Evolutionary conservation across 1,140 invertebrate species (phyloP), one percentile per base, ranked within the genome.

Genomic region (Cotesia typhae): DNA sequence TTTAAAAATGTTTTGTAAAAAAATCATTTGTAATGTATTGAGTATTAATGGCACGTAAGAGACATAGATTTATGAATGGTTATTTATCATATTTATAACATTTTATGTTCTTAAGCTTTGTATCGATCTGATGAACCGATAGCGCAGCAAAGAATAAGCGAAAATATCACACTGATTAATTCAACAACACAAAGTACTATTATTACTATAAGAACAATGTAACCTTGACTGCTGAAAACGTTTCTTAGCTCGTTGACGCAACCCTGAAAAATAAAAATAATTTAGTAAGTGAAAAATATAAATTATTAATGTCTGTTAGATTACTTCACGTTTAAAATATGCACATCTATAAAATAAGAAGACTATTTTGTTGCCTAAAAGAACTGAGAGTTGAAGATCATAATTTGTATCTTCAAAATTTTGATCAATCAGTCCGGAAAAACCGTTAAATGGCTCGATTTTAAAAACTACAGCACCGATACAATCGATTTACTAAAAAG

Each of bases 71-170:
- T 9, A 28, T 59, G 57, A 28, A 59, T 59, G 57, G 3, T 20
- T 10, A 17, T 5, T 59, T 59, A 20, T 59, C 9, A 59, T 20
- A 4, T 17, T 59, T 59, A 20, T 59, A 9, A 59, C 20, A 4
- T 55, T 14, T 17, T 0, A 5, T 17, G 2, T 59, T 55, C 35
- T 90, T 91, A 93, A 86, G 90, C 91, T 84, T 93, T 93, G 83
- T 92, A 92, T 78, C 90, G 88, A 75, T 92, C 89, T 12, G 89
- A 87, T 71, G 89, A 88, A 74, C 90, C 89, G 73, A 94, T 91
- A 36, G 92, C 91, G 83, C 92, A 95, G 80, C 93, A 94, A 17
- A 95, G 87, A 74, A 94, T 89, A 79, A 95, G 86, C 1, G 94
- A 92, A 78, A 95, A 94, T 61, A 94, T 90, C 76, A 96, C 88